Conservation (phyloP, 2,797 vertebrate species). For the Poecile montanus region DNA sequence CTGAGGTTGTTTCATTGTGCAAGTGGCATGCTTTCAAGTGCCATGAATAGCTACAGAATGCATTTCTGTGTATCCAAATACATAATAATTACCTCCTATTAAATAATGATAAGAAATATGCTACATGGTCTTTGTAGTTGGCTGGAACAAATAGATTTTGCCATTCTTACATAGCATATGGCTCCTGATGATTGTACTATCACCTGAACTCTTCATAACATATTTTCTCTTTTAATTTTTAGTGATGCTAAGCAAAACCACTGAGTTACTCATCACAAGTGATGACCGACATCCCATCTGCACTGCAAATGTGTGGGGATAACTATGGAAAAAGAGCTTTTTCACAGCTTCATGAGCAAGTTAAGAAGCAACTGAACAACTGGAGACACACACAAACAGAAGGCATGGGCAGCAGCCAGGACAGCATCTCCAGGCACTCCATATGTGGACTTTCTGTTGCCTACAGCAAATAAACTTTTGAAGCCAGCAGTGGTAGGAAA, state of each 20-base stretch:
- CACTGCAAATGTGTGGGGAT: constrained; percentile 10
- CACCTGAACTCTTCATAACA: constrained; percentile 3
- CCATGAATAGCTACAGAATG: neutral
- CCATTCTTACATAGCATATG: neutral
- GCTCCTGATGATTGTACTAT: neutral
- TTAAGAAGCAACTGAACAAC: constrained; percentile 57
- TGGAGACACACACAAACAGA: constrained; percentile 63
- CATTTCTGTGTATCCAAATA: neutral
- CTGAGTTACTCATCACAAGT: neutral
- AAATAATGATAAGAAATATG: neutral
- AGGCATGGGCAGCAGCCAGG: constrained; percentile 65
- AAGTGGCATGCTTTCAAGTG: neutral
- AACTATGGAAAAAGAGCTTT: constrained; percentile 22
- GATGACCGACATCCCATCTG: neutral
- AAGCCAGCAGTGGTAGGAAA: constrained; percentile 64
- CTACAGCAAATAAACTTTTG: constrained; percentile 68
- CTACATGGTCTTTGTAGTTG: neutral
- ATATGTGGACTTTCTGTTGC: constrained; percentile 63
- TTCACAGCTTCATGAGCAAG: constrained; percentile 49
- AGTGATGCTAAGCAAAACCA: constrained; percentile 11
- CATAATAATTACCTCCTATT: neutral
- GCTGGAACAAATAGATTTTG: neutral
- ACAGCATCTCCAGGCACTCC: constrained; percentile 63
- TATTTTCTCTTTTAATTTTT: constrained; percentile 21
- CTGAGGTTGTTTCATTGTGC: neutral